Evolutionary conservation across 2,888 invertebrate species (phyloP), one percentile per base, ranked within the genome.

Genomic region (Steinernema carpocapsae): DNA sequence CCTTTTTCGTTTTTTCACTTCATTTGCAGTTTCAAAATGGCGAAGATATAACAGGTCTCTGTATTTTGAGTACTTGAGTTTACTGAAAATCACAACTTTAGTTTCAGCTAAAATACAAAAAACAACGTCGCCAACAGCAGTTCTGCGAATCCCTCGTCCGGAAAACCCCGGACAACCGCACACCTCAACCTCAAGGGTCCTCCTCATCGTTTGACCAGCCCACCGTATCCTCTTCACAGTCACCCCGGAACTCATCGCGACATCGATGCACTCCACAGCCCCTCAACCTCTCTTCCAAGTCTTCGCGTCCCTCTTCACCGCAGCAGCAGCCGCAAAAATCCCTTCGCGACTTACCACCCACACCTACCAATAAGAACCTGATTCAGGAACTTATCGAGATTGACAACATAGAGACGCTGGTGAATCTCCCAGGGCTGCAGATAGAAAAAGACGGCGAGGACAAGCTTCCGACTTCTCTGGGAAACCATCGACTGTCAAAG

Each of bases 361-460:
- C 75, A 0, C 72, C 76, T 0, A 72, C 76, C 6, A 70, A 64
- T 29, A 74, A 74, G 46, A 80, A 80, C 72, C 72, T 80, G 29
- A 80, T 82, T 24, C 77, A 87, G 82, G 85, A 94, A 80, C 91
- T 96, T 81, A 94, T 95, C 89, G 95, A 95, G 90, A 95, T 95
- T 90, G 96, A 96, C 90, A 94, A 94, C 87, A 94, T 96, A 91
- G 94, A 95, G 90, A 94, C 94, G 88, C 94, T 96, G 87, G 95
- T 96, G 77, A 95, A 95, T 83, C 91, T 92, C 90, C 91, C 88
- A 42, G 86, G 86, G 0, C 79, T 86, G n/a, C 77, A 80, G 46
- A 84, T 92, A 93, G 78, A 76, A 32, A 64, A 17, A 32, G 94
- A 94, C 89, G 94, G 94, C 89, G 88, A 86, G 59, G 94, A 94